Conservation (phyloP, 2,888 invertebrate genomes). For the Noctuana brunneofusca region DNA sequence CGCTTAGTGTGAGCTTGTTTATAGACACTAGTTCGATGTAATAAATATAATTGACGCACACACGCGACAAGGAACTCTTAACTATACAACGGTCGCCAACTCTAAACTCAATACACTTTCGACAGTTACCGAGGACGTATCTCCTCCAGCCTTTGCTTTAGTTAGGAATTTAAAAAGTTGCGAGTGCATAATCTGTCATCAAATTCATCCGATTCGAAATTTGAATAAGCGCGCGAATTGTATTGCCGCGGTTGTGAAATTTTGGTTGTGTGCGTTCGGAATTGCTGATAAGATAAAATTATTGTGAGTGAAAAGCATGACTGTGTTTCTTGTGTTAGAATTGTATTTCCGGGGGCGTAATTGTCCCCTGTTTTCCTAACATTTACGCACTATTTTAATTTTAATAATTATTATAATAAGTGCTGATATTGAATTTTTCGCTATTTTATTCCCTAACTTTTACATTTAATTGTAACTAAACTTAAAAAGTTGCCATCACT, state of each 20-base stretch:
- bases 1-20: slow-evolving; percentile 67
- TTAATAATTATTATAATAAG: not conserved
- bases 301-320: slow-evolving; percentile 57
- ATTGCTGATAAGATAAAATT: slow-evolving; percentile 48
- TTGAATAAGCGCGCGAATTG: slow-evolving; percentile 59
- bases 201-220: slow-evolving; percentile 46
- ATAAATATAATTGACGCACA: slow-evolving; percentile 80
- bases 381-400: not conserved
- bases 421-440: too few species aligned
- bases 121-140: slow-evolving; percentile 73
- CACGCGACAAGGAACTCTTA: slow-evolving; percentile 67
- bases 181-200: slow-evolving; percentile 31
- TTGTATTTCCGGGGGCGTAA: not conserved
- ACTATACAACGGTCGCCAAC: slow-evolving; percentile 65
- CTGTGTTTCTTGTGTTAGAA: slow-evolving; percentile 32
- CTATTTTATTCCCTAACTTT: too few species aligned
- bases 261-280: slow-evolving; percentile 55
- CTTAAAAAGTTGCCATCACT: too few species aligned
- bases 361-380: not conserved
- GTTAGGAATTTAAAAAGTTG: slow-evolving; percentile 44
- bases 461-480: too few species aligned
- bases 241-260: slow-evolving; percentile 51
- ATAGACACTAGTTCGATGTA: slow-evolving; percentile 71
- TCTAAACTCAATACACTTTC: slow-evolving; percentile 75
- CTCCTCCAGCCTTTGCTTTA: slow-evolving; percentile 61